Evolutionary conservation across 2,888 invertebrate genomes (phyloP), one percentile per base, ranked within the genome.

Genomic region (Tillus elongatus): DNA sequence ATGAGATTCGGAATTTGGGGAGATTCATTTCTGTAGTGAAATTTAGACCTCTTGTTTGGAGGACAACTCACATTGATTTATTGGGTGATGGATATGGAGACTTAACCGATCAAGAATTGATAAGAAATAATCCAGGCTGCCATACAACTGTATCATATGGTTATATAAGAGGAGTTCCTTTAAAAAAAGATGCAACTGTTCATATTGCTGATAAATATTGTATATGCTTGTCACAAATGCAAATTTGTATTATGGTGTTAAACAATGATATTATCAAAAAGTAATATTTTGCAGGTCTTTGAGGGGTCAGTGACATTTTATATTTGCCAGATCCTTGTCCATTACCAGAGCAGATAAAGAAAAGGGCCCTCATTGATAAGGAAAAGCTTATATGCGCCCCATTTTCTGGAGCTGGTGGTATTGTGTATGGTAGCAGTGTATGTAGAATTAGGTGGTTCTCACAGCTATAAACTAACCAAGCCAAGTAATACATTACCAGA

Each of bases 351-450:
- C 78, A 78, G 38, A 74, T 86, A 45, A 91, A 90, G 59, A 87
- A 89, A 56, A 76, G 93, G 30, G 83, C 89, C 11, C 71, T 98
- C 8, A 73, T 97, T 47, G 95, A 93, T 60, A 86, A 90, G 61
- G 98, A 98, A 58, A 78, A 89, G 47, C 70, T 90, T 35, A 80
- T 99, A 33, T 99, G 98, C 68, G 98, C 99, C 0, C 98, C 98
- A 2, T 95, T 99, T 73, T 91, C 96, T 13, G 98, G 98, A 1
- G 91, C 98, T 1, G 97, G 98, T 30, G 98, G 98, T 6, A 90
- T 99, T 55, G 91, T 98, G 8, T 98, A 97, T 63, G 99, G 99
- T 61, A 96, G 98, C 97, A 2, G 91, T 98, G 2, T 99, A 99
- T 61, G 92, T 99, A 48, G 97, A 99, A 63, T 68, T 95, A 3